phyloP scores from a whole-genome alignment of 2,888 invertebrate genomes.

The Microchrysa polita region DNA sequence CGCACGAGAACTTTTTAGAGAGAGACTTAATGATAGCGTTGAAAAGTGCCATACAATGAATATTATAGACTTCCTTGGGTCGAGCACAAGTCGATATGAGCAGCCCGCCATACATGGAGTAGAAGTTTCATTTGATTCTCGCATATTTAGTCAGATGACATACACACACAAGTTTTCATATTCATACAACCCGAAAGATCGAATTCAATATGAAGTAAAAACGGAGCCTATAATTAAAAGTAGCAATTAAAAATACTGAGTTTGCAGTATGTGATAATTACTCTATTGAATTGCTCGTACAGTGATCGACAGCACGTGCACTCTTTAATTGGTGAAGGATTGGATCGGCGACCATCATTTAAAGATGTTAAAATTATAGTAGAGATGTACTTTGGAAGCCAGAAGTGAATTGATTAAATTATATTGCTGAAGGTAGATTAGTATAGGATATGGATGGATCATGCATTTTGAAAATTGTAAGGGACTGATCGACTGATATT shows the following conservation, averaged over 20 bases:
- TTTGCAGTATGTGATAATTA: conserved; percentile 37
- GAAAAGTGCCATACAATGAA: conserved; percentile 21
- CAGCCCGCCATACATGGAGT: too few relatives aligned
- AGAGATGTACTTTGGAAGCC: neutral
- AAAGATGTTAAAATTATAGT: neutral
- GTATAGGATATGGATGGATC: neutral
- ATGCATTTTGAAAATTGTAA: conserved; percentile 15
- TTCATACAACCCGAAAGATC: too few relatives aligned
- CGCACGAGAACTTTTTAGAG: neutral
- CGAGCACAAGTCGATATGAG: neutral
- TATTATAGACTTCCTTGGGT: neutral
- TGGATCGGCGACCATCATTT: too few relatives aligned
- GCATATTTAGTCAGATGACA: conserved; percentile 29
- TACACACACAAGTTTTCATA: neutral
- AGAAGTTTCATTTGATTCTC: too few relatives aligned
- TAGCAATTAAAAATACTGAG: conserved; percentile 43
- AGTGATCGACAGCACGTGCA: conserved; percentile 37
- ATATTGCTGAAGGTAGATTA: neutral
- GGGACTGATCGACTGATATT: too few relatives aligned
- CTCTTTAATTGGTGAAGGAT: conserved; percentile 18
- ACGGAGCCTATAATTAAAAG: conserved; percentile 39
- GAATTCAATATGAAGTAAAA: conserved; percentile 31
- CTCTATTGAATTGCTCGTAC: conserved; percentile 13
- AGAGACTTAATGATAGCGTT: conserved; percentile 23
- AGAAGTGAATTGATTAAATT: neutral